Evolutionary conservation across 2,797 vertebrate species (phyloP).

Genomic region (Hapalemur alaotrensis): DNA sequence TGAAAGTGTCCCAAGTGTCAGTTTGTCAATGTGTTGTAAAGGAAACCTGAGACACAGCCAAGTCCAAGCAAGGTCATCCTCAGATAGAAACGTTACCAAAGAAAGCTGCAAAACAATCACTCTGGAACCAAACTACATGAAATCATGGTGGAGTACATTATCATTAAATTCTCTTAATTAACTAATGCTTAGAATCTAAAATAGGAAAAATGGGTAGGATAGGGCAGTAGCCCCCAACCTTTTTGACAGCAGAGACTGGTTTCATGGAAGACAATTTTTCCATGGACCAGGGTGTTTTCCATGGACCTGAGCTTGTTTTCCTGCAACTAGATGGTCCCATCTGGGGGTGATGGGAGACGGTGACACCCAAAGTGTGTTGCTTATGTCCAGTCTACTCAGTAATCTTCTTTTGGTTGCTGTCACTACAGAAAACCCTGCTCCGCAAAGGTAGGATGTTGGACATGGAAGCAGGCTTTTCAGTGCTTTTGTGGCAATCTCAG

Average conservation of each 20-base stretch:
- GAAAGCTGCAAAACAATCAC: not conserved
- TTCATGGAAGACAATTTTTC: no score
- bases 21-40: not conserved
- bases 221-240: not conserved
- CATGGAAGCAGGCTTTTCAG: no score
- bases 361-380: no score
- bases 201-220: not conserved
- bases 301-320: no score
- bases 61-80: conserved; percentile 26
- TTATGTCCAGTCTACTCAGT: no score
- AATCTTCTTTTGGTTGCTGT: no score
- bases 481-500: no score
- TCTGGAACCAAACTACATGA: not conserved
- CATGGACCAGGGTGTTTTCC: no score
- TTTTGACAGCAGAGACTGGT: not conserved
- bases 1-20: conserved; percentile 18
- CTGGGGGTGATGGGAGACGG: no score
- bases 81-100: not conserved
- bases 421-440: no score
- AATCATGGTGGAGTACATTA: not conserved
- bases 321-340: no score
- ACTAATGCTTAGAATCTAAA: not conserved
- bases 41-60: conserved; percentile 33
- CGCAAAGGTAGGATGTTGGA: no score
- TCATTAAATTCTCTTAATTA: conserved; percentile 9